Evolutionary conservation across 2,888 invertebrate genomes (phyloP).

Genomic region (Shargacucullia verbasci): DNA sequence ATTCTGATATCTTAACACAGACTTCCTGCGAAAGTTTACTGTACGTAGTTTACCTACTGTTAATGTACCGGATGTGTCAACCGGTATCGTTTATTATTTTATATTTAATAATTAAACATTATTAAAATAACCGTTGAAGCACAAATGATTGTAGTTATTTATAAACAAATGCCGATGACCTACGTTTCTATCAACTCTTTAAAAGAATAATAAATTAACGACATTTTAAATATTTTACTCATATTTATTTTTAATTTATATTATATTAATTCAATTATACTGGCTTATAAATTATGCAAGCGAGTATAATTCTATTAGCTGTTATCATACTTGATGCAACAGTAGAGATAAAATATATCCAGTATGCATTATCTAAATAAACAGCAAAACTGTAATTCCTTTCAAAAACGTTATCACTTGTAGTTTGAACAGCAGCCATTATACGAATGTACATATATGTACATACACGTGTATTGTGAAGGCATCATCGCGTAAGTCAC

Average conservation of each 20-base stretch:
- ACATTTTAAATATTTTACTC: too few relatives aligned
- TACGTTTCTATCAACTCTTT: constrained; percentile 1
- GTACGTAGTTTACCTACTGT: constrained; percentile 33
- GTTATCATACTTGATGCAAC: constrained; percentile 1
- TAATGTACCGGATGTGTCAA: constrained; percentile 33
- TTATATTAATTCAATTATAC: too few relatives aligned
- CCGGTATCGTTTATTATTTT: constrained; percentile 24
- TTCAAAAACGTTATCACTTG: not conserved
- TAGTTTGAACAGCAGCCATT: not conserved
- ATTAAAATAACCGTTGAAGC: constrained; percentile 30
- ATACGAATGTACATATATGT: too few relatives aligned
- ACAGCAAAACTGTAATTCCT: not conserved
- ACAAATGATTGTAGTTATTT: constrained; percentile 40
- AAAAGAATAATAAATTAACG: not conserved
- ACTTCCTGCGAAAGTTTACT: constrained; percentile 64
- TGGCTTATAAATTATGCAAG: too few relatives aligned
- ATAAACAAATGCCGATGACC: constrained; percentile 28
- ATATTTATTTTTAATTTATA: too few relatives aligned
- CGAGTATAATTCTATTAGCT: not conserved
- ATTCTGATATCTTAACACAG: constrained; percentile 71
- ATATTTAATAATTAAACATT: constrained; percentile 37
- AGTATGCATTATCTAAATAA: constrained; percentile 4
- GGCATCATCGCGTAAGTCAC: too few relatives aligned
- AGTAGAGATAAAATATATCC: not conserved
- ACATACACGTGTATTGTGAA: too few relatives aligned